A percentile compares a stretch with the other conserved stretches of the same genome.
phyloP scores from a whole-genome alignment of 2,888 invertebrate species.

The Proisotoma minuta region DNA sequence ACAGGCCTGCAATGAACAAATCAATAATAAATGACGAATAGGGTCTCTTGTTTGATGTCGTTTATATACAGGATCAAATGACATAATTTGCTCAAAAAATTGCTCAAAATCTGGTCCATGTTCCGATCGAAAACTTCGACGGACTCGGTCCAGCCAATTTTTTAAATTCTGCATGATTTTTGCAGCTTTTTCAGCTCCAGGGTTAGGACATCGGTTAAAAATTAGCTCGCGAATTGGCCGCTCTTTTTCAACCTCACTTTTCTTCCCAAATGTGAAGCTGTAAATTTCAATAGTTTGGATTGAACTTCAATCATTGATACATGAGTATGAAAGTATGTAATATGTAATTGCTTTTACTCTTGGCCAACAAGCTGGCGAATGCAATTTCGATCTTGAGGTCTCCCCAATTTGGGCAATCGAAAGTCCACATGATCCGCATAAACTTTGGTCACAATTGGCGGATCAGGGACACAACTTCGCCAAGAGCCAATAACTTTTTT shows the following conservation, averaged over 20 bases:
- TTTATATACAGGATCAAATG: constrained; percentile 17
- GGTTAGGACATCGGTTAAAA: constrained; percentile 44
- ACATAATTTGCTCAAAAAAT: constrained; percentile 38
- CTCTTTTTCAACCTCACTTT: constrained; percentile 21
- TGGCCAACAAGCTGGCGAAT: constrained; percentile 23
- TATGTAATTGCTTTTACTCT: not conserved
- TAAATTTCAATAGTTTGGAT: no score
- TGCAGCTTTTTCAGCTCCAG: constrained; percentile 29
- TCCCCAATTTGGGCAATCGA: constrained; percentile 39
- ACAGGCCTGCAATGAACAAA: constrained; percentile 4
- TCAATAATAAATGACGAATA: not conserved
- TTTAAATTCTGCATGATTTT: constrained; percentile 40
- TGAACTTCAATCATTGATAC: no score
- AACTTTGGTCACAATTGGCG: constrained; percentile 34
- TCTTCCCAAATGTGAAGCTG: constrained; percentile 35
- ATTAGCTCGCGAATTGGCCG: constrained; percentile 40
- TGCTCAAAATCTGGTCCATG: constrained; percentile 35
- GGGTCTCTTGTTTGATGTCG: no score
- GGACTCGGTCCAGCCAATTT: constrained; percentile 35
- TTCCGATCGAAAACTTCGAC: constrained; percentile 29
- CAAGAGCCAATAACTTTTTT: constrained; percentile 39
- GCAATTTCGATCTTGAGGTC: constrained; percentile 33
- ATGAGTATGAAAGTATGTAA: not conserved
- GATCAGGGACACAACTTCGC: constrained; percentile 38
- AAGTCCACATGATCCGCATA: constrained; percentile 45